Base-by-base conservation (phyloP, 2,113 vertebrate species). In the Theropithecus gelada region DNA sequence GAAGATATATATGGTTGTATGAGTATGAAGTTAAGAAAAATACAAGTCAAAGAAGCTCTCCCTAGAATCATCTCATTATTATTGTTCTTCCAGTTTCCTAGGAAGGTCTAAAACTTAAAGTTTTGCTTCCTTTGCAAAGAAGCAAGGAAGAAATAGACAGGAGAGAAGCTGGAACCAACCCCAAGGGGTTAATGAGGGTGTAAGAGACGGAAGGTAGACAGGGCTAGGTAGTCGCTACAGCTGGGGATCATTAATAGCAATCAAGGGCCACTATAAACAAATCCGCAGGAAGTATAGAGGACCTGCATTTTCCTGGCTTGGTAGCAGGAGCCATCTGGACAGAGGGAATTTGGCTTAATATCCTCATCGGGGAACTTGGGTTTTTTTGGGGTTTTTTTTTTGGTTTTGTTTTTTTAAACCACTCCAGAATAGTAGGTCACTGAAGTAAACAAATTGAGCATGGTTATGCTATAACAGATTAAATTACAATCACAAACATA, bases 231-330 rank as follows among this genome's bases (percentile, higher is more conserved):
- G 86, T 72, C 66, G 25, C 88, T 91, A 76, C 90, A 97, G 93
- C 97, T 97, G 94, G 95, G 93, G 90, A 89, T 96, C 35, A 4
- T 97, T 97, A 96, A 96, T 95, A 97, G 97, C 95, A 98, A 97
- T 97, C 96, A 96, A 96, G 92, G 86, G 50, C 96, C 92, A 90
- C 96, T 94, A 83, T 96, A 97, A 98, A 98, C 98, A 98, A 97
- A 97, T 48, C 94, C 94, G 92, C 94, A 94, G 96, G 96, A 98
- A 97, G 57, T 45, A 96, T 75, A 92, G 45, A 97, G 80, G 61
- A 73, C 94, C 82, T 92, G 38, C 83, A 50, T 92, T 95, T 97
- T 94, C 83, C 97, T 97, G 96, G 93, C 93, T 94, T 94, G 32
- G 91, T 93, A 96, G 97, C 45, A 93, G 72, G 85, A 97, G 75